Evolutionary conservation across 2,113 vertebrate genomes (phyloP).

Genomic region (Syngnathus scovelli): DNA sequence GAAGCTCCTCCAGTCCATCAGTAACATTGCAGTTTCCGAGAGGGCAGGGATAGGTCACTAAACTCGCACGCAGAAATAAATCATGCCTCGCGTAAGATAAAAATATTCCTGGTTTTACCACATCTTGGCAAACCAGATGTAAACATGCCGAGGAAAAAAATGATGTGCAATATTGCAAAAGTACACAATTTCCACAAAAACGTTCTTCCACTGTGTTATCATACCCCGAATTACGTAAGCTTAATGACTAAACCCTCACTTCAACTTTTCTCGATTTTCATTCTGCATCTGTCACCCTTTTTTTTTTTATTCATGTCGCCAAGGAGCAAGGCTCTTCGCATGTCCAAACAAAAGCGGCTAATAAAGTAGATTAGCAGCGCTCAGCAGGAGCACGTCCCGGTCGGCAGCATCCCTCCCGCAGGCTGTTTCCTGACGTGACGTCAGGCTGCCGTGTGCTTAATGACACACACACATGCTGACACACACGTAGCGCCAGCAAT

Average conservation of each 20-base stretch:
- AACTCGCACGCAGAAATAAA: too few relatives aligned
- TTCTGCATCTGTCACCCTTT: background rate
- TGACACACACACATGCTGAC: background rate
- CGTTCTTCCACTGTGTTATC: background rate
- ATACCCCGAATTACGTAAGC: background rate
- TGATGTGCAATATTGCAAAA: background rate
- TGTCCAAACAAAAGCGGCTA: background rate
- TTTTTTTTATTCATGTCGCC: background rate
- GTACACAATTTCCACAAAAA: background rate
- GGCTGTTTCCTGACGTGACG: background rate
- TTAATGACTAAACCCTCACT: background rate
- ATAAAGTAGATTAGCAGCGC: conserved; percentile 2
- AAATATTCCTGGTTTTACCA: too few relatives aligned
- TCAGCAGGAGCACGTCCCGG: background rate
- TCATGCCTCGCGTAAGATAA: too few relatives aligned
- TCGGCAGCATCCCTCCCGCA: background rate
- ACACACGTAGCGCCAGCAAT: background rate
- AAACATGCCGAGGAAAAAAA: background rate
- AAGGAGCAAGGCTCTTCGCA: background rate
- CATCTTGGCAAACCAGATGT: background rate
- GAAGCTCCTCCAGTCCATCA: too few relatives aligned
- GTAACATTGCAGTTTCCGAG: too few relatives aligned
- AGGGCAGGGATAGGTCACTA: too few relatives aligned
- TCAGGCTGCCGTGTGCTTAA: background rate
- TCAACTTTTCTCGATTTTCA: background rate